These are phyloP conservation scores for Eugnorisma glareosa DNA, from an alignment of 2,888 invertebrate species.

Conservation along the genomic window DNA sequence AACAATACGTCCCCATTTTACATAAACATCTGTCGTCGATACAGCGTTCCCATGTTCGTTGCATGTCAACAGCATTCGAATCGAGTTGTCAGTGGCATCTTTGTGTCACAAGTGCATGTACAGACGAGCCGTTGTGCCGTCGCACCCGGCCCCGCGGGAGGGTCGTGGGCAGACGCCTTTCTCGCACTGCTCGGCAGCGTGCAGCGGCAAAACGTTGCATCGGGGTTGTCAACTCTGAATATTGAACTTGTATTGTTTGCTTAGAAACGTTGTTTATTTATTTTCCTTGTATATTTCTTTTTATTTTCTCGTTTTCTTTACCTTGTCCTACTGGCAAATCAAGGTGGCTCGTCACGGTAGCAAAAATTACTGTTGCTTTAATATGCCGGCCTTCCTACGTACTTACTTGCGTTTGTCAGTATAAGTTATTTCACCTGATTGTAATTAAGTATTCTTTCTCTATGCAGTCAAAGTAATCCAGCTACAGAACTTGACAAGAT, in stretches of 20 bases:
- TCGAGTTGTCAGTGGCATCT: conserved; percentile 68
- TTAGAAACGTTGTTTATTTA: conserved; percentile 14
- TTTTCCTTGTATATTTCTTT: not conserved
- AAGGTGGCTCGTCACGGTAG: not conserved
- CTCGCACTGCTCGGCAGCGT: conserved; percentile 29
- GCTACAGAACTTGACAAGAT: not conserved
- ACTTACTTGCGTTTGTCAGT: not conserved
- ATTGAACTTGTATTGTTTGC: conserved; percentile 33
- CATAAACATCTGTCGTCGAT: conserved; percentile 45
- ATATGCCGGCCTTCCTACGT: not conserved
- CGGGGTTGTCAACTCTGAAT: conserved; percentile 47
- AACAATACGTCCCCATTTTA: conserved; percentile 45
- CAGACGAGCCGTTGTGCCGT: conserved; percentile 56
- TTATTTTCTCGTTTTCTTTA: not conserved
- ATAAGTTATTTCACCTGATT: not conserved
- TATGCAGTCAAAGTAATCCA: not conserved
- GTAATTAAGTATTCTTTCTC: not conserved
- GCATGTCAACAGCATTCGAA: conserved; percentile 61
- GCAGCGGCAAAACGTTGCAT: conserved; percentile 45
- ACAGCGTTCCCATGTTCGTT: conserved; percentile 53
- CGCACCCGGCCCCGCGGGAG: conserved; percentile 51
- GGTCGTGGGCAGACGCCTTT: conserved; percentile 38
- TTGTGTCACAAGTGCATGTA: conserved; percentile 68
- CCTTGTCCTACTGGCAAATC: not conserved
- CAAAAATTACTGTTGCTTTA: not conserved